phyloP scores from a whole-genome alignment of 1,140 invertebrate species.

The Sycophila sp. region DNA sequence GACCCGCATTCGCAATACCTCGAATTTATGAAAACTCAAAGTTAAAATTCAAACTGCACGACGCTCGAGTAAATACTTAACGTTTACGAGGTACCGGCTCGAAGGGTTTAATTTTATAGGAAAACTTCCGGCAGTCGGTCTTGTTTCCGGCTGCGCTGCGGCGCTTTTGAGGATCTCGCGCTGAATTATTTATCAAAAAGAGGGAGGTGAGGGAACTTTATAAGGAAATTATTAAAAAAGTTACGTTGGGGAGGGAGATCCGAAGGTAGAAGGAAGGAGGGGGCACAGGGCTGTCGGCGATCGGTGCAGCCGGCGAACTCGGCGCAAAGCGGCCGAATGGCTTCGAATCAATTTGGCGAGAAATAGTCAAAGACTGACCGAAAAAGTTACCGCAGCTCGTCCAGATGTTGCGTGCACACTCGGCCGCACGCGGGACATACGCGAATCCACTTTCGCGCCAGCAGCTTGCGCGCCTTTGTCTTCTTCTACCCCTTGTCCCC shows the following conservation, averaged over 20 bases:
- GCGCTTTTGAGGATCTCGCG: slow-evolving; percentile 13
- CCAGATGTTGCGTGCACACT: neutral
- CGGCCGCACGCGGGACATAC: neutral
- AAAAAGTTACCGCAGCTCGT: neutral
- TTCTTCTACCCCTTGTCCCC: slow-evolving; percentile 37
- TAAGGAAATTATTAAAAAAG: slow-evolving; percentile 39
- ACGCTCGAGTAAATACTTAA: slow-evolving; percentile 33
- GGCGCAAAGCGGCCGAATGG: slow-evolving; percentile 12
- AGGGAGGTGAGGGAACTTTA: slow-evolving; percentile 20
- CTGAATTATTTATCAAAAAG: slow-evolving; percentile 38
- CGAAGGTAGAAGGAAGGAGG: too few relatives aligned
- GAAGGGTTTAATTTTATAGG: slow-evolving; percentile 33
- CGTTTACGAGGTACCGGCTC: slow-evolving; percentile 14
- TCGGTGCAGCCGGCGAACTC: neutral
- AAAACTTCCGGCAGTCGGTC: slow-evolving; percentile 15
- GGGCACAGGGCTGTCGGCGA: too few relatives aligned
- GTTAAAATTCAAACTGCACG: slow-evolving; percentile 27
- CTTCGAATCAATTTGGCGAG: slow-evolving; percentile 16
- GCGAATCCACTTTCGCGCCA: slow-evolving; percentile 46
- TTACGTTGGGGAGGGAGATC: neutral
- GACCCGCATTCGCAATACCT: neutral
- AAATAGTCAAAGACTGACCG: slow-evolving; percentile 30
- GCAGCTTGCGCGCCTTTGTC: slow-evolving; percentile 46
- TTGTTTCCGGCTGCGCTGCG: neutral
- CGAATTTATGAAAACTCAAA: slow-evolving; percentile 27